Evolutionary conservation across 2,888 invertebrate genomes (phyloP), one percentile per base, ranked within the genome.

Genomic region (Noctua pronuba): DNA sequence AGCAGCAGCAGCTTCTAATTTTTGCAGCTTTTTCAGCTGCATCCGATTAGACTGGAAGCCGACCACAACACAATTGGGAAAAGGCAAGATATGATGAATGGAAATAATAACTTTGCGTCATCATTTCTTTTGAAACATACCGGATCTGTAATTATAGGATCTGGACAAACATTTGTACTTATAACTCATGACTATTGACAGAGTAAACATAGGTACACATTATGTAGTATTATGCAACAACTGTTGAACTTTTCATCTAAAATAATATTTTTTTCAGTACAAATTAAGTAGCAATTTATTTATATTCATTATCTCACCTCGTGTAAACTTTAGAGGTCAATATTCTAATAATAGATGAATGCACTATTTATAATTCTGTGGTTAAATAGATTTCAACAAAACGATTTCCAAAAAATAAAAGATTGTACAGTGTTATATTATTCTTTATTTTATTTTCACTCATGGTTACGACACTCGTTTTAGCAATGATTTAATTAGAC

Each of bases 361-460:
- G 24, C 21, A 24, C 24, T 49, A 8, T 10, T 38, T 38, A 55
- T 46, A 70, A 24, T 35, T 35, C 7, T 41, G 41, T n/a, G n/a
- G n/a, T n/a, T n/a, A n/a, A n/a, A n/a, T n/a, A n/a, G n/a, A n/a
- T n/a, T n/a, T n/a, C n/a, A n/a, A n/a, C n/a, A n/a, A n/a, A n/a
- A n/a, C n/a, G n/a, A n/a, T 35, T 41, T 52, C 0, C 2, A 28
- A 24, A 35, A n/a, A 58, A 44, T 69, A 28, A 65, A 80, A 65
- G 8, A 65, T 44, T 64, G 0, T 18, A 35, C 13, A 65, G 31
- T 44, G 7, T 71, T 60, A 60, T 31, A 60, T 31, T 64, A n/a
- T 16, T 24, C 5, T 80, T 81, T 82, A 77, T 77, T 77, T 72
- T 16, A 28, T 64, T 67, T 52, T 44, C 18, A n/a, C n/a, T 35